A percentile compares a stretch with the other conserved stretches of the same genome.
Evolutionary conservation across 2,888 invertebrate genomes (phyloP).

Genomic region (Melipona bicolor): DNA sequence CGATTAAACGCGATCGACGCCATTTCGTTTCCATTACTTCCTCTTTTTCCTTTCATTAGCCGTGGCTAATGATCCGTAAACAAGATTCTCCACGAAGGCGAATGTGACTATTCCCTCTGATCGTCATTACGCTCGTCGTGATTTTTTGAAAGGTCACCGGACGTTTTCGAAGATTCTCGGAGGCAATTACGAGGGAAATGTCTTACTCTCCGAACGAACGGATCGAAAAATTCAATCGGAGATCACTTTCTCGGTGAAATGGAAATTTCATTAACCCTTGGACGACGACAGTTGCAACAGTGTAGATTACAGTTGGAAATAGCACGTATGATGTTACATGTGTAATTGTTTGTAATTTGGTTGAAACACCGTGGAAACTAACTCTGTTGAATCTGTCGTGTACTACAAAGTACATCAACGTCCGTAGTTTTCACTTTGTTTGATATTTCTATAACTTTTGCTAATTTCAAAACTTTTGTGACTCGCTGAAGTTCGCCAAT

Average conservation of each 20-base stretch:
- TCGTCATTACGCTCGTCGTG: neutral
- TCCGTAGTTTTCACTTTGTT: no score
- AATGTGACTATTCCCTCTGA: constrained; percentile 12
- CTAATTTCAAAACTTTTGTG: no score
- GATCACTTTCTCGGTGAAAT: neutral
- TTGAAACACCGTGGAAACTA: no score
- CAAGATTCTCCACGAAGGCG: constrained; percentile 8
- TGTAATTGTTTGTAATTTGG: no score
- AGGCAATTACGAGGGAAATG: neutral
- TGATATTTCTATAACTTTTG: no score
- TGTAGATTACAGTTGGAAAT: no score
- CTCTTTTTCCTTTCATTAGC: constrained; percentile 3
- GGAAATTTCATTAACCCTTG: neutral
- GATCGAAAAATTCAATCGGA: neutral
- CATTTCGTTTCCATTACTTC: constrained; percentile 53
- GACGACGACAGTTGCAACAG: no score
- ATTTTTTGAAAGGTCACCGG: neutral
- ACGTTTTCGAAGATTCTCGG: neutral
- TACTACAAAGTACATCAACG: no score
- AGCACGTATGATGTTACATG: no score
- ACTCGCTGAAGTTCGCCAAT: no score
- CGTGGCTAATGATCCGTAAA: constrained; percentile 41
- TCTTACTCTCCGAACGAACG: neutral
- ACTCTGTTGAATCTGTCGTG: no score
- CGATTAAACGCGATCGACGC: constrained; percentile 55